These are phyloP conservation scores for Drosophila kurseongensis DNA, from an alignment of 1,140 invertebrate species.

Conservation along the genomic window DNA sequence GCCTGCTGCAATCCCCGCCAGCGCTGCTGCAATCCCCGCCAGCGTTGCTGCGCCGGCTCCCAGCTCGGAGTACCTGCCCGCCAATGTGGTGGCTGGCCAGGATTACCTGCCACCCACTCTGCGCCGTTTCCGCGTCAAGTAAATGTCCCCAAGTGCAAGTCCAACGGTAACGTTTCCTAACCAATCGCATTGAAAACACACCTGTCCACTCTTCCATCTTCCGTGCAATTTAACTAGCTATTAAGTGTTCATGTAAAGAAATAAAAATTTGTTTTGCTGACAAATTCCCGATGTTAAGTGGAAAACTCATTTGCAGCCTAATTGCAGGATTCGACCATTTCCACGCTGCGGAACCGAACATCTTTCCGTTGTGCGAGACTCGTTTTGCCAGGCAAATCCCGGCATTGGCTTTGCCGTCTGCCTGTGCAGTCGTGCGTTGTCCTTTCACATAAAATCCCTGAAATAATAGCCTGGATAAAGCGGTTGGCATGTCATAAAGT, in stretches of 20 bases:
- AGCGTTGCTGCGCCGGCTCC: not conserved
- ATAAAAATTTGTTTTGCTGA: constrained; percentile 67
- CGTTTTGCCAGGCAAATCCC: constrained; percentile 65
- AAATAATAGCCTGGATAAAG: constrained; percentile 81
- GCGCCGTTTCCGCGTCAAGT: constrained; percentile 72
- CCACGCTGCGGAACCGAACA: constrained; percentile 1
- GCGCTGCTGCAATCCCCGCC: not conserved
- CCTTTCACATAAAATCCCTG: constrained; percentile 76
- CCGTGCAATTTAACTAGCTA: constrained; percentile 43
- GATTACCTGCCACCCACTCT: constrained; percentile 72
- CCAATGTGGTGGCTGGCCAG: constrained; percentile 54
- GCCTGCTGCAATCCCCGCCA: not conserved
- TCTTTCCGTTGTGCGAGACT: constrained; percentile 44
- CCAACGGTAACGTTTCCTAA: constrained; percentile 68
- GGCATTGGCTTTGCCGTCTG: constrained; percentile 29
- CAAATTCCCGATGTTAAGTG: constrained; percentile 39
- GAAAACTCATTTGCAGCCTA: constrained; percentile 47
- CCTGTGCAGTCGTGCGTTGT: constrained; percentile 61
- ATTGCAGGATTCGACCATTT: constrained; percentile 48
- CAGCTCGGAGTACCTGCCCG: constrained; percentile 59
- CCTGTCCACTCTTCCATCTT: constrained; percentile 33
- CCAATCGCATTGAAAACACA: constrained; percentile 24
- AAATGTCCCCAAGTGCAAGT: constrained; percentile 10
- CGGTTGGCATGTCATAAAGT: constrained; percentile 71
- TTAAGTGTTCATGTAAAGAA: constrained; percentile 57